A percentile compares a stretch with the other conserved stretches of the same genome.
These are phyloP conservation scores for Amphiprion clarkii DNA, from an alignment of 2,797 vertebrate genomes.

Conservation along the genomic window DNA sequence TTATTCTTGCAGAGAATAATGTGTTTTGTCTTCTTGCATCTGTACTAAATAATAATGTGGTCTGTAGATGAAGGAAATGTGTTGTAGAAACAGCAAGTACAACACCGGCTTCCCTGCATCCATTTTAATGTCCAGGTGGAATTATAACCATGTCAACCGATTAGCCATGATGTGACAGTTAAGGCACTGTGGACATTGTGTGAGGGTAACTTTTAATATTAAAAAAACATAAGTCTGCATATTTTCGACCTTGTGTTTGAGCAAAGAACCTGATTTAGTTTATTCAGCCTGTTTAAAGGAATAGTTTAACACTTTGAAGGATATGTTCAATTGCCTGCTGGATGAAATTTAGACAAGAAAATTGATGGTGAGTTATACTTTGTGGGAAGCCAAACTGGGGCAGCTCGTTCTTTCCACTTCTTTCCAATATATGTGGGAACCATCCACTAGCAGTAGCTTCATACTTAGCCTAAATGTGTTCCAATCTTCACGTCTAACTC, in stretches of 20 bases:
- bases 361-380: too few relatives aligned
- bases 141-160: neutral
- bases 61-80: neutral
- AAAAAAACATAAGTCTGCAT: neutral
- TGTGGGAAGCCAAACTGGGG: too few relatives aligned
- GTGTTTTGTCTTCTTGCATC: neutral
- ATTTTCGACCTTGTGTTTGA: neutral
- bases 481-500: neutral
- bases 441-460: neutral
- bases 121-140: neutral
- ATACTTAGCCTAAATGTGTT: neutral
- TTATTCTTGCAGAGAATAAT: neutral
- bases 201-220: slow-evolving; percentile 3
- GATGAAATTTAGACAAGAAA: too few relatives aligned
- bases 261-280: too few relatives aligned
- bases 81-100: neutral
- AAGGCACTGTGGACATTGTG: neutral
- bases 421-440: neutral
- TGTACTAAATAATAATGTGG: too few relatives aligned
- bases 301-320: too few relatives aligned
- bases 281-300: too few relatives aligned
- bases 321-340: too few relatives aligned
- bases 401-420: neutral
- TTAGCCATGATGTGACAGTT: neutral
- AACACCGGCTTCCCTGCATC: neutral